Conservation (phyloP, 2,113 vertebrate species). For the Pangasianodon gigas region DNA sequence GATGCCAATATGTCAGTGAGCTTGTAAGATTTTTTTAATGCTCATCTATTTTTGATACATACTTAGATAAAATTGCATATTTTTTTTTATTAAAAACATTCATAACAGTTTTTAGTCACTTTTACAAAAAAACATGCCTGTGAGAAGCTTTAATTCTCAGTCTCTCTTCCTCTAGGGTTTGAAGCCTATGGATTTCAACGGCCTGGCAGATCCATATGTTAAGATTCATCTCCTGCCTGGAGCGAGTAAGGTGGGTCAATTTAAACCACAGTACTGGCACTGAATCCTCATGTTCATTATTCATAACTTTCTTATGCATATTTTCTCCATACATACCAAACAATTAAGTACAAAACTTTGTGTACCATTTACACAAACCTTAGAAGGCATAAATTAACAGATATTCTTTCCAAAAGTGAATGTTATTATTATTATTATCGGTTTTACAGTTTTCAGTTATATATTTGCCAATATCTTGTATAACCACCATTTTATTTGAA, state of each 20-base stretch:
- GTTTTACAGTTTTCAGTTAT: not conserved
- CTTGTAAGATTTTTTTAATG: not conserved
- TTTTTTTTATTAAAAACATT: not conserved
- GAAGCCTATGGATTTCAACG: constrained; percentile 91
- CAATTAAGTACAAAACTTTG: not conserved
- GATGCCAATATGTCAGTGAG: not conserved
- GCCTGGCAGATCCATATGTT: constrained; percentile 85
- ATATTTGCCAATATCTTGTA: not conserved
- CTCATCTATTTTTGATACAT: not conserved
- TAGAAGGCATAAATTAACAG: not conserved
- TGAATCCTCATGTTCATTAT: not conserved
- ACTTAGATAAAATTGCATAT: not conserved
- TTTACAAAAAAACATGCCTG: not conserved
- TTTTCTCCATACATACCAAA: not conserved
- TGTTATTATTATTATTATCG: not conserved
- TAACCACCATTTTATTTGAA: not conserved
- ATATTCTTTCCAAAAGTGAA: not conserved
- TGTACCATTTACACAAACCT: not conserved
- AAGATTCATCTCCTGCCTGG: constrained; percentile 87
- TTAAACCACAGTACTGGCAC: not conserved
- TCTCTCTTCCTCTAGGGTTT: constrained; percentile 72
- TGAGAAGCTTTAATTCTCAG: not conserved
- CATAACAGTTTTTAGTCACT: not conserved
- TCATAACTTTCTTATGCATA: not conserved
- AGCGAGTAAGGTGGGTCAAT: constrained; percentile 82